Percentiles rank a stretch among this genome's conserved stretches.
Evolutionary conservation across 2,888 invertebrate genomes (phyloP).

Genomic region (Parnassius mnemosyne): DNA sequence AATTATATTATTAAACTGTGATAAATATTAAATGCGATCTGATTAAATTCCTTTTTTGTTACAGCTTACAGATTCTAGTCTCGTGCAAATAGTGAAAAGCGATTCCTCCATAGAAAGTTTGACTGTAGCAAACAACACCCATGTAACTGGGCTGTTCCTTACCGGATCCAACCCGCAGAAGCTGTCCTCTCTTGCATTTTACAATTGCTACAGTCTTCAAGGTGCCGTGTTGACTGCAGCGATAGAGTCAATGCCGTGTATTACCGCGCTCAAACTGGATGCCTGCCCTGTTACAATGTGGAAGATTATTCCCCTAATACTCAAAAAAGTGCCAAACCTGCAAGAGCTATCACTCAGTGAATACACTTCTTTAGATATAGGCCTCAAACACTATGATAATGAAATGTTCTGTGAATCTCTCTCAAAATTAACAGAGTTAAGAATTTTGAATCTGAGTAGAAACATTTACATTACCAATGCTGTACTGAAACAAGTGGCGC

Average conservation of each 20-base stretch:
- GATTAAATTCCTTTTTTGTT: slow-evolving; percentile 29
- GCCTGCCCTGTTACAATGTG: slow-evolving; percentile 61
- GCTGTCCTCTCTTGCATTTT: slow-evolving; percentile 56
- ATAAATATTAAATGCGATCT: no score
- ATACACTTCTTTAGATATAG: slow-evolving; percentile 50
- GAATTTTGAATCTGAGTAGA: slow-evolving; percentile 62
- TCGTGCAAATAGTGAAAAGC: slow-evolving; percentile 61
- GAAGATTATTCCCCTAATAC: slow-evolving; percentile 61
- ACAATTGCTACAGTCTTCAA: slow-evolving; percentile 70
- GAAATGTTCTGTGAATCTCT: slow-evolving; percentile 61
- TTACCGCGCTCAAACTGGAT: slow-evolving; percentile 60
- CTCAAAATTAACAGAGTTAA: slow-evolving; percentile 63
- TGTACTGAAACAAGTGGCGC: slow-evolving; percentile 72
- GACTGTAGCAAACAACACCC: slow-evolving; percentile 62
- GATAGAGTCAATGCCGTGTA: slow-evolving; percentile 49
- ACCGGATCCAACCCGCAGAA: slow-evolving; percentile 51
- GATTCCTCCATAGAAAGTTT: slow-evolving; percentile 60
- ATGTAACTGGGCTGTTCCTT: slow-evolving; percentile 67
- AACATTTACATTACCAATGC: slow-evolving; percentile 75
- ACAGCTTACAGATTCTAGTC: slow-evolving; percentile 67
- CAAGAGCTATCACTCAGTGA: slow-evolving; percentile 65
- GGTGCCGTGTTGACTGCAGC: slow-evolving; percentile 61
- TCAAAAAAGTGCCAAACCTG: slow-evolving; percentile 57
- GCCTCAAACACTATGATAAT: slow-evolving; percentile 42
- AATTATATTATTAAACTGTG: no score